phyloP scores from a whole-genome alignment of 1,140 invertebrate genomes.

The Macrotrachela quadricornifera region DNA sequence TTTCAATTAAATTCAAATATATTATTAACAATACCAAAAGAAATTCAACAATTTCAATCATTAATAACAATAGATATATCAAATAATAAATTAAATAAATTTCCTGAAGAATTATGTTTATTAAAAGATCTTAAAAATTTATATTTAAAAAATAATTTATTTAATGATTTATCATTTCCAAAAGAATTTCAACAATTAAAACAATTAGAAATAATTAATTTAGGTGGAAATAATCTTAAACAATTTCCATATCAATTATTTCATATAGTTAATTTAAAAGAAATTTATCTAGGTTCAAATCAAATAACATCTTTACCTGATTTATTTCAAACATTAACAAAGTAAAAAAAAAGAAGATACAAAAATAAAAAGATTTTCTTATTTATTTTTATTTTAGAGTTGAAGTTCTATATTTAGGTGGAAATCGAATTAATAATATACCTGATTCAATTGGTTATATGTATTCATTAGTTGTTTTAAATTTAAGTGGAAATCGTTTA shows the following conservation, averaged over 20 bases:
- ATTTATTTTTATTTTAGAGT: too few species aligned
- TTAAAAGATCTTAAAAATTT: constrained; percentile 48
- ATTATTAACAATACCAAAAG: too few species aligned
- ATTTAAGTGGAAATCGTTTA: constrained; percentile 72
- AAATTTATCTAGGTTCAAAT: constrained; percentile 72
- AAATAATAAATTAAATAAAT: constrained; percentile 49
- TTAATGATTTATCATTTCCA: constrained; percentile 56
- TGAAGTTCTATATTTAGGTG: constrained; percentile 52
- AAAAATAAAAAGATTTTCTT: constrained; percentile 34
- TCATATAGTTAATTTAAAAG: constrained; percentile 49
- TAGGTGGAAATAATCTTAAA: constrained; percentile 69
- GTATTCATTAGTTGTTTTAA: constrained; percentile 51
- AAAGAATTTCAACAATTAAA: constrained; percentile 47
- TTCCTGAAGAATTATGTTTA: constrained; percentile 50
- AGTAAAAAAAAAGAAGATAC: constrained; percentile 44
- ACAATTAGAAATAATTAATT: constrained; percentile 55
- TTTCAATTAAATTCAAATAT: too few species aligned
- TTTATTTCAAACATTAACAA: constrained; percentile 50
- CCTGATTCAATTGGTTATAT: constrained; percentile 62
- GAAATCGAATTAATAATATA: constrained; percentile 62
- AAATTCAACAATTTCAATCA: too few species aligned
- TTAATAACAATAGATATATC: constrained; percentile 57
- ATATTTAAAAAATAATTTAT: constrained; percentile 61
- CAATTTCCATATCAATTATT: constrained; percentile 64
- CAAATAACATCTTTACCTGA: constrained; percentile 52